Conservation (phyloP, 2,797 vertebrate species). For the Aselliscus stoliczkanus region DNA sequence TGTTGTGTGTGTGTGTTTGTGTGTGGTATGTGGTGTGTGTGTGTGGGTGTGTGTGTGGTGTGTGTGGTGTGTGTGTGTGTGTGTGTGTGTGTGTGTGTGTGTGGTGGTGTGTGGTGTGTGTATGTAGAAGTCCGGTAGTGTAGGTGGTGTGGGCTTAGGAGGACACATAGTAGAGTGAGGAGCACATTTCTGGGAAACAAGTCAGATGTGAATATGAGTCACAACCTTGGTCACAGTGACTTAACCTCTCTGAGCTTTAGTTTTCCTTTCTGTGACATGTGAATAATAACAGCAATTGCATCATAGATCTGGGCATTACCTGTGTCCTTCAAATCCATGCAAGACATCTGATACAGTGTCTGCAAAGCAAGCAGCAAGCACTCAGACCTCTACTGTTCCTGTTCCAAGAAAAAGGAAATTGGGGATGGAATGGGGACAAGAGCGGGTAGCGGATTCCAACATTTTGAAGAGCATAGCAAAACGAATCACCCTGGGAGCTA, state of each 20-base stretch:
- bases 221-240: neutral
- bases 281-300: neutral
- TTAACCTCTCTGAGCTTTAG: neutral
- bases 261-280: neutral
- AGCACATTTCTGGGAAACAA: neutral
- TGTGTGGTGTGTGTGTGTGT: neutral
- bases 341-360: neutral
- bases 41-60: too few relatives aligned
- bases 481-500: neutral
- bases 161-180: neutral
- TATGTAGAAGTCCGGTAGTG: too few relatives aligned
- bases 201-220: neutral
- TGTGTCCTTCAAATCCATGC: neutral
- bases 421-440: too few relatives aligned
- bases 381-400: neutral
- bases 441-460: neutral
- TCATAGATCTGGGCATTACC: neutral
- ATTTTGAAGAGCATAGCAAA: neutral
- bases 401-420: neutral
- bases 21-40: too few relatives aligned
- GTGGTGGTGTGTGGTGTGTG: neutral
- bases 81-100: neutral
- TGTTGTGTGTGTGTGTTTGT: too few relatives aligned
- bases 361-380: neutral
- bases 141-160: neutral